Evolutionary conservation across 2,113 vertebrate genomes (phyloP).

Genomic region (Alosa alosa): DNA sequence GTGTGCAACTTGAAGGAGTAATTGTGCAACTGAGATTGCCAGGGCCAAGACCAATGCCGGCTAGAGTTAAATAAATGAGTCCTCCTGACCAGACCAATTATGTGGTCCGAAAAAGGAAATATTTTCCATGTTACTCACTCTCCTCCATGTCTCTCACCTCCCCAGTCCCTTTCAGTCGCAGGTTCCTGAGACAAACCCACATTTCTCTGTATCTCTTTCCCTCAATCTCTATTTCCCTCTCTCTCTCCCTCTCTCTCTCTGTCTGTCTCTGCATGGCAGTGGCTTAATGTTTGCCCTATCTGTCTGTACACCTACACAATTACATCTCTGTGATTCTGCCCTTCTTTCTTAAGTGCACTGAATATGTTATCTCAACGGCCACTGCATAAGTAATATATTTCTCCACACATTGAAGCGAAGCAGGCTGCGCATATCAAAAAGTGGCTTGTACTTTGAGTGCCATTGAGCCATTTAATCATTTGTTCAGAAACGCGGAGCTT

Average conservation of each 20-base stretch:
- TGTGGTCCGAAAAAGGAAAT: constrained; percentile 46
- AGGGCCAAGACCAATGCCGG: constrained; percentile 47
- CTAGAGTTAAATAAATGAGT: constrained; percentile 51
- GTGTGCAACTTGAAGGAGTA: constrained; percentile 40
- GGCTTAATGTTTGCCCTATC: constrained; percentile 46
- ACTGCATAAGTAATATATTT: constrained; percentile 53
- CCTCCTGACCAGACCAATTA: constrained; percentile 43
- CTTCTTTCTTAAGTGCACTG: constrained; percentile 51
- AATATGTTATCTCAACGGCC: constrained; percentile 56
- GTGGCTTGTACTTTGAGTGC: constrained; percentile 47
- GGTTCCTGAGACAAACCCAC: constrained; percentile 29
- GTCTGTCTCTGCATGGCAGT: constrained; percentile 14
- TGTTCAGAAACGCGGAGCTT: constrained; percentile 38
- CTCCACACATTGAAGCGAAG: constrained; percentile 42
- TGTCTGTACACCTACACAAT: constrained; percentile 53
- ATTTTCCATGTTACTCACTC: constrained; percentile 43
- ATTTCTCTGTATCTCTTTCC: constrained; percentile 23
- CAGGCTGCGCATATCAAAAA: constrained; percentile 60
- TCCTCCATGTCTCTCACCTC: constrained; percentile 39
- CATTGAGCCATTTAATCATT: constrained; percentile 44
- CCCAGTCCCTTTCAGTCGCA: constrained; percentile 29
- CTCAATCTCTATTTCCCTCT: constrained; percentile 39
- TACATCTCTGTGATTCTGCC: constrained; percentile 42
- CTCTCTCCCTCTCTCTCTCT: constrained; percentile 45
- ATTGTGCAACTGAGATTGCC: constrained; percentile 48